These are phyloP conservation scores for Daboia siamensis DNA, from an alignment of 2,113 vertebrate species.

Conservation along the genomic window DNA sequence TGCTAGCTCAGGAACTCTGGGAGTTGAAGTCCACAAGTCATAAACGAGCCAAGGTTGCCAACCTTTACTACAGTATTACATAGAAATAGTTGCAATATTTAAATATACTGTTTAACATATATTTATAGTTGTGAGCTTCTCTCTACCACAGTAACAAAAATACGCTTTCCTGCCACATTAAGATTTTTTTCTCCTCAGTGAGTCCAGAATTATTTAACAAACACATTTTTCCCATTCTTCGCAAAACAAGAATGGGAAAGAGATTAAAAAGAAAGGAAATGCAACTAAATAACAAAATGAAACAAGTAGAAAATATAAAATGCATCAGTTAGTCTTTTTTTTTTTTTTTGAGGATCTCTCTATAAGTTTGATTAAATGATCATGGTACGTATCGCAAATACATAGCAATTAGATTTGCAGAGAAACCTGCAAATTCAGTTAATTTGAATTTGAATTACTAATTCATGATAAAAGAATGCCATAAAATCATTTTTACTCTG, in stretches of 20 bases:
- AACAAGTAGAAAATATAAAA: neutral
- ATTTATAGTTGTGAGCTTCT: too few relatives aligned
- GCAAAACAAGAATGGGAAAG: too few relatives aligned
- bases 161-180: neutral
- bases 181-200: neutral
- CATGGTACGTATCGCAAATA: neutral
- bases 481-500: neutral
- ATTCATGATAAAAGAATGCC: neutral
- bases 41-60: neutral
- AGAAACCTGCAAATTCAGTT: neutral
- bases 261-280: too few relatives aligned
- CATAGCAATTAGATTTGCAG: neutral
- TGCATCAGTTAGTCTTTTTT: neutral
- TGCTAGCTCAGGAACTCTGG: too few relatives aligned
- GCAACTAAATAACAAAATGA: neutral
- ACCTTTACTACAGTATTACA: neutral
- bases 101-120: neutral
- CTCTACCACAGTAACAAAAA: too few relatives aligned
- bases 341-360: too few relatives aligned
- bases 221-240: neutral
- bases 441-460: neutral
- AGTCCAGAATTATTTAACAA: neutral
- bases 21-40: too few relatives aligned
- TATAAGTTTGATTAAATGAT: neutral
- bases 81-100: neutral